Evolutionary conservation across 2,797 vertebrate genomes (phyloP).

Genomic region (Peromyscus melanophrys): DNA sequence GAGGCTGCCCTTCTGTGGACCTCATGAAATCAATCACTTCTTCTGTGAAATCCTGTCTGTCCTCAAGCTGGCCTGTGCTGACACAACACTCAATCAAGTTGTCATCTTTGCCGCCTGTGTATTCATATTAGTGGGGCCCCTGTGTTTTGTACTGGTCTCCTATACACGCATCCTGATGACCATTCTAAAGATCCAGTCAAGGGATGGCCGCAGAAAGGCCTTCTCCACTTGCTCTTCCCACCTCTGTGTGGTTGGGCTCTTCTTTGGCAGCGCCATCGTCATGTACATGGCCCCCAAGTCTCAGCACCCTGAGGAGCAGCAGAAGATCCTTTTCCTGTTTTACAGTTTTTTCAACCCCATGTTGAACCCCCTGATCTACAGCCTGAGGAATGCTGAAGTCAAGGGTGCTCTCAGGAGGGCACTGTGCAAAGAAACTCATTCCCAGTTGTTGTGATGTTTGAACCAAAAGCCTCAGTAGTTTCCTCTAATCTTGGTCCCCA

Average conservation of each 20-base stretch:
- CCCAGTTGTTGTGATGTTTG: not conserved
- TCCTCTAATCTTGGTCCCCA: not conserved
- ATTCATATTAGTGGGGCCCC: slow-evolving; percentile 76
- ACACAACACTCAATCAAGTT: too few species aligned
- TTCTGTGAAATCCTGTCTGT: too few species aligned
- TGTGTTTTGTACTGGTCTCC: slow-evolving; percentile 33
- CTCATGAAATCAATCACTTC: not conserved
- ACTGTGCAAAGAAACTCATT: not conserved
- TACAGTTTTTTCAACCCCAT: slow-evolving; percentile 59
- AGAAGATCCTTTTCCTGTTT: slow-evolving; percentile 49
- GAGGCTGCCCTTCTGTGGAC: not conserved
- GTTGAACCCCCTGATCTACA: slow-evolving; percentile 65
- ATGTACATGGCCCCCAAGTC: slow-evolving; percentile 71
- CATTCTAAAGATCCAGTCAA: slow-evolving; percentile 45
- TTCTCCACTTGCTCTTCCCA: slow-evolving; percentile 79
- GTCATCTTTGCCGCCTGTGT: slow-evolving; percentile 48
- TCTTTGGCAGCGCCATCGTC: slow-evolving; percentile 57
- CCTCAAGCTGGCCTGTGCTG: too few species aligned
- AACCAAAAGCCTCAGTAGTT: not conserved
- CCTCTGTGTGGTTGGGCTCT: slow-evolving; percentile 70
- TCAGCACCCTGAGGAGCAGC: not conserved
- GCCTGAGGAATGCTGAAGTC: slow-evolving; percentile 52
- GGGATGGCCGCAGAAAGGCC: slow-evolving; percentile 30
- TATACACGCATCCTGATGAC: not conserved
- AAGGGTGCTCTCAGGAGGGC: not conserved